Evolutionary conservation across 2,113 vertebrate species (phyloP), one percentile per base, ranked within the genome.

Genomic region (Nyctibius bracteatus): DNA sequence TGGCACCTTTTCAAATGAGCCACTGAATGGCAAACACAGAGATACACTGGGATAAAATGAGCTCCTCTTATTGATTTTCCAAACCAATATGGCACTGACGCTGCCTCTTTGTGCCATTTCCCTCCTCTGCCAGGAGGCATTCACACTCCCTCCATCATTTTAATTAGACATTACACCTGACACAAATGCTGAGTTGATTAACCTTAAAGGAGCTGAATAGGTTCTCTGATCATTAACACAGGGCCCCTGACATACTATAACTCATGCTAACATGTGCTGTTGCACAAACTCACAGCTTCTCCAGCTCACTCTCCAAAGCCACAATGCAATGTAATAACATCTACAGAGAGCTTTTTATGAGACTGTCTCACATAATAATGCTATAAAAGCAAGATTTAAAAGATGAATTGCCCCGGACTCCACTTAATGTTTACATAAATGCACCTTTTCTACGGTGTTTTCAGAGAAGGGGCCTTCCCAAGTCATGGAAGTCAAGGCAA

Each of bases 141-240:
- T 94, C 93, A 55, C 86, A 31, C 91, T 90, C 92, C 91, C 49
- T 98, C 96, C 96, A 98, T 98, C 98, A 98, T 98, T 98, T 98
- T 98, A 98, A 98, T 98, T 98, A 98, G 98, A 95, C 98, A 98
- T 98, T 98, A 98, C 96, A 98, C 98, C 98, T 98, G 98, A 98
- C 98, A 98, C 98, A 98, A 98, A 98, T 97, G 98, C 97, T 70
- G 95, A 98, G 97, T 98, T 98, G 98, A 98, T 98, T 98, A 98
- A 98, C 98, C 98, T 98, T 98, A 98, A 98, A 98, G 98, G 97
- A 98, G 96, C 97, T 92, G 97, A 97, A 98, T 98, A 96, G 93
- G 96, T 95, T 98, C 95, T 92, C 92, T 92, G 94, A 97, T 98
- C 91, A 86, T 98, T 98, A 98, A 96, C 97, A 97, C 23, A 5